phyloP scores from a whole-genome alignment of 2,113 vertebrate genomes.

The Asarcornis scutulata region DNA sequence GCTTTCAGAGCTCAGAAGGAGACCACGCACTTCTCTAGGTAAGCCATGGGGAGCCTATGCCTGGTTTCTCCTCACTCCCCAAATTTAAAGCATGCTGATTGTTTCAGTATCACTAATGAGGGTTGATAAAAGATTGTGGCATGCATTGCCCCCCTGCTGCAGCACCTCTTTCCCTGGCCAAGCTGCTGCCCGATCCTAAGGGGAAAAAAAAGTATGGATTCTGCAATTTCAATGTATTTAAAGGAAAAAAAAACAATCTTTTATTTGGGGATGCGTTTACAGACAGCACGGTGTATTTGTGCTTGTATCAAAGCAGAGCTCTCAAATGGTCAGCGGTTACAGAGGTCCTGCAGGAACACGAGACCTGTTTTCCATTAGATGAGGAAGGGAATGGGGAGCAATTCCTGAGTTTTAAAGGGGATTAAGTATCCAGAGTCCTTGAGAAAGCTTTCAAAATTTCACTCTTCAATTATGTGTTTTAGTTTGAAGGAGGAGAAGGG shows the following conservation, averaged over 20 bases:
- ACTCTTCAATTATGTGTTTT: not conserved
- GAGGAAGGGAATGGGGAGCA: not conserved
- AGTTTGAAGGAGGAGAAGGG: not conserved
- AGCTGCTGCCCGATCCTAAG: not conserved
- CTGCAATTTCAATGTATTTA: not conserved
- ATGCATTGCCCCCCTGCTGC: accelerated
- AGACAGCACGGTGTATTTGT: not conserved
- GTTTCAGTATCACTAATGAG: not conserved
- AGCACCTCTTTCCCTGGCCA: not conserved
- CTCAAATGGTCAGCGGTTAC: not conserved
- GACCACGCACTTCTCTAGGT: not conserved
- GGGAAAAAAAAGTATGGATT: not conserved
- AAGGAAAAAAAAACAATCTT: not conserved
- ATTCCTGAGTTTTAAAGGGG: not conserved
- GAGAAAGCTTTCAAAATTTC: not conserved
- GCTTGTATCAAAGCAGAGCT: not conserved
- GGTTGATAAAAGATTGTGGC: not conserved
- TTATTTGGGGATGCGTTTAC: not conserved
- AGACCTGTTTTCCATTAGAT: slow-evolving; percentile 23
- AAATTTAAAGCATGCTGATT: accelerated
- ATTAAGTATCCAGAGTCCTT: not conserved
- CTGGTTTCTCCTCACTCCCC: not conserved
- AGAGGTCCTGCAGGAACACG: not conserved
- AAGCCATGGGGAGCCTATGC: not conserved
- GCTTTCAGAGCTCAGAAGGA: not conserved